phyloP scores from a whole-genome alignment of 2,888 invertebrate genomes.

The Ypsolopha scabrella region DNA sequence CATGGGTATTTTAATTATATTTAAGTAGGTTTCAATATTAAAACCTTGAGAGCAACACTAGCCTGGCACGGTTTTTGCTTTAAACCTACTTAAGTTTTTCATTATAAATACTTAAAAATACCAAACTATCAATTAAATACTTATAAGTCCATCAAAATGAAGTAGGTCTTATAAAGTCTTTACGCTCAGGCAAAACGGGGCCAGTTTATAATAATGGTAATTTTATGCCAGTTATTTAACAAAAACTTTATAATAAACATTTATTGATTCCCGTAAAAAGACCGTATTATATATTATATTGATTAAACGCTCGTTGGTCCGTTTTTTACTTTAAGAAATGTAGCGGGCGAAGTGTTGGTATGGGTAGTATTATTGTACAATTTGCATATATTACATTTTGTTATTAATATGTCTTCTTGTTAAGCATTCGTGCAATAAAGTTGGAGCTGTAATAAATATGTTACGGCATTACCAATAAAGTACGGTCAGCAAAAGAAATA shows the following conservation, averaged over 20 bases:
- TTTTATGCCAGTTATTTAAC: background rate
- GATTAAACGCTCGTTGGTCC: too few species aligned
- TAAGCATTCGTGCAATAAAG: background rate
- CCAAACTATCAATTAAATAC: constrained; percentile 21
- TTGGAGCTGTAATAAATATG: too few species aligned
- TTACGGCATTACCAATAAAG: too few species aligned
- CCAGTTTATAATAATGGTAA: background rate
- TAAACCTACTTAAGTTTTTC: too few species aligned
- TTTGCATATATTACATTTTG: background rate
- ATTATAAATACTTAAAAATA: constrained; percentile 8
- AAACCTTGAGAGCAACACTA: too few species aligned
- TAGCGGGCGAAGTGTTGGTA: background rate
- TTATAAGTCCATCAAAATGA: constrained; percentile 1
- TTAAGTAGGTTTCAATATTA: too few species aligned
- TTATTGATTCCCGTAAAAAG: constrained; percentile 3
- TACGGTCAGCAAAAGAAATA: too few species aligned
- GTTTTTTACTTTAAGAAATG: too few species aligned
- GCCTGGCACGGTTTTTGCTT: too few species aligned
- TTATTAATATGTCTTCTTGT: background rate
- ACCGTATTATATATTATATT: background rate
- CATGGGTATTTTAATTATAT: too few species aligned
- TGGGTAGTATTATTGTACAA: background rate
- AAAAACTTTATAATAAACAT: constrained; percentile 2
- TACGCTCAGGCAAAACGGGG: background rate
- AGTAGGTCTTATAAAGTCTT: background rate